Percentiles rank a stretch among this genome's conserved stretches.
Conservation (phyloP, 2,797 vertebrate species). For the Adrianichthys oophorus region DNA sequence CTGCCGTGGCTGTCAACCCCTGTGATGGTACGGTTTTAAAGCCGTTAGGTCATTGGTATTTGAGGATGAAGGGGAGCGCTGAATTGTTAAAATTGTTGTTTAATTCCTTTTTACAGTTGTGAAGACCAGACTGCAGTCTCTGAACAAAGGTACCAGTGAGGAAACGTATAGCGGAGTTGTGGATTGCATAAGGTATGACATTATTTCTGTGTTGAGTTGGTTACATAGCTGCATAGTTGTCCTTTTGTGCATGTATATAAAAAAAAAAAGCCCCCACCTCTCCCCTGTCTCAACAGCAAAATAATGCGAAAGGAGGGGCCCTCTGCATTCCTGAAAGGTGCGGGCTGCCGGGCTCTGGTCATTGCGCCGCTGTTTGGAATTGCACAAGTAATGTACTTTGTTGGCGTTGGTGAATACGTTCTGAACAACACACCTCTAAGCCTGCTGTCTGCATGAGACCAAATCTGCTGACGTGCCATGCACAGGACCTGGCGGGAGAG, state of each 20-base stretch:
- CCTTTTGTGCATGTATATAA: not conserved
- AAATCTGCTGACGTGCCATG: not conserved
- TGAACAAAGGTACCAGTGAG: conserved; percentile 81
- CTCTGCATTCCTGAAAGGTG: conserved; percentile 83
- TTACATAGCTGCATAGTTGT: not conserved
- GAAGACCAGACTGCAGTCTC: conserved; percentile 84
- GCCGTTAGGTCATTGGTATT: not conserved
- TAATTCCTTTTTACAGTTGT: conserved; percentile 70
- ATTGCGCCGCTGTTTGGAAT: conserved; percentile 88
- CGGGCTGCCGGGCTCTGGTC: conserved; percentile 82
- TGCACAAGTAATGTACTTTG: conserved; percentile 85
- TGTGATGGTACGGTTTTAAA: conserved; percentile 76
- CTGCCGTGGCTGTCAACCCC: conserved; percentile 84
- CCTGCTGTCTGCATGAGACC: conserved; percentile 54
- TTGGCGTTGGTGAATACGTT: conserved; percentile 83
- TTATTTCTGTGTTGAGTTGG: not conserved
- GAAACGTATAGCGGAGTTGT: conserved; percentile 81
- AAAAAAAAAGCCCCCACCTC: not conserved
- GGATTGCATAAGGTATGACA: conserved; percentile 77
- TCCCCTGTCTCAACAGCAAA: conserved; percentile 69
- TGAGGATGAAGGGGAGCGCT: not conserved
- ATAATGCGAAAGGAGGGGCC: conserved; percentile 82
- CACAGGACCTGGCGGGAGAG: conserved; percentile 20
- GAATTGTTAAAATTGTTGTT: not conserved
- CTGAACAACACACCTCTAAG: conserved; percentile 74